Base-by-base conservation (phyloP, 1,140 invertebrate genomes). In the Musca domestica region DNA sequence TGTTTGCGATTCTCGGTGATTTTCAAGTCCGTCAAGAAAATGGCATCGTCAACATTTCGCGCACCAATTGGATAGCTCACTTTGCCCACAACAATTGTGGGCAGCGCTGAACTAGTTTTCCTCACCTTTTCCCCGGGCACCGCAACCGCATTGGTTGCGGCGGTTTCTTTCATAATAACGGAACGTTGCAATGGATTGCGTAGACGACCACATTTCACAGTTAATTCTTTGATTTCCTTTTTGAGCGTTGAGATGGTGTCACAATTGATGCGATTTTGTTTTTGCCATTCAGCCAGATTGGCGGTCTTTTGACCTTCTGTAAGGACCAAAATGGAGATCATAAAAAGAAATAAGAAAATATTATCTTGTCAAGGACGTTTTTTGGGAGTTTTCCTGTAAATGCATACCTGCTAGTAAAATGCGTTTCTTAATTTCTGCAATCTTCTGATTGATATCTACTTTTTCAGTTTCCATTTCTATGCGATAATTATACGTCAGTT, bases 291-390 rank as follows among this genome's bases (percentile, higher is more conserved):
- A 80, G 92, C 91, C 70, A 89, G 91, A 71, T 90, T 86, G 0
- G 92, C 91, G 74, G 92, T 93, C 71, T 92, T 87, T 82, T 92
- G 91, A 12, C 91, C 91, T 86, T 94, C 91, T 93, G 71, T 2
- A 82, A n/a, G n/a, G n/a, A n/a, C n/a, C n/a, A n/a, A n/a, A n/a
- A n/a, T n/a, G n/a, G 74, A 69, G 46, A 25, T 34, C 9, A n/a
- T n/a, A n/a, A n/a, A n/a, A n/a, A n/a, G n/a, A 23, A 65, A 64
- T 15, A 41, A 54, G 25, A 5, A 12, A 64, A 48, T 15, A 47
- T 17, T 20, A 17, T 2, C 27, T 7, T 56, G 3, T 30, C 27
- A 30, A 30, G 9, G n/a, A n/a, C n/a, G n/a, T n/a, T n/a, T n/a
- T n/a, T n/a, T n/a, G n/a, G n/a, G n/a, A n/a, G n/a, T n/a, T 27